Percentiles rank a stretch among this genome's conserved stretches.
Evolutionary conservation across 2,888 invertebrate genomes (phyloP).

Genomic region (Tipula vernalis): DNA sequence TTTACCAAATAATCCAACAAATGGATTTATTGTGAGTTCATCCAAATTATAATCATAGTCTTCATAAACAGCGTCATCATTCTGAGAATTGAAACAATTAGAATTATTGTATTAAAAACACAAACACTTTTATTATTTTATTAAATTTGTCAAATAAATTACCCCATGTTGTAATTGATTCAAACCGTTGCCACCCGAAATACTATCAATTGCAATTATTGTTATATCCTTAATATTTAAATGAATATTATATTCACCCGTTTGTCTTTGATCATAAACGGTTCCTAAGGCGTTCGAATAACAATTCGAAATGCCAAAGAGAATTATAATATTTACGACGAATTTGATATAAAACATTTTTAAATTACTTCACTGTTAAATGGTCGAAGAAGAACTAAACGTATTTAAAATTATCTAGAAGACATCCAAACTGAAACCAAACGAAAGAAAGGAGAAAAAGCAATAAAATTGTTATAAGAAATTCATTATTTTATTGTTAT

Average conservation of each 20-base stretch:
- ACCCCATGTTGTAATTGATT: neutral
- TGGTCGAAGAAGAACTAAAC: neutral
- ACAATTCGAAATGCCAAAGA: neutral
- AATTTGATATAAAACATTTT: neutral
- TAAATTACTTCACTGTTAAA: neutral
- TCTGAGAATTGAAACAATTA: neutral
- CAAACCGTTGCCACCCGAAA: neutral
- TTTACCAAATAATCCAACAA: constrained; percentile 7
- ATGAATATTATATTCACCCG: constrained; percentile 66
- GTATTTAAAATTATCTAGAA: neutral
- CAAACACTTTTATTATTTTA: neutral
- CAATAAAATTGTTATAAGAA: neutral
- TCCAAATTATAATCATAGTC: constrained; percentile 11
- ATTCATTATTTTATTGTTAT: neutral
- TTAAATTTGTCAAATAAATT: neutral
- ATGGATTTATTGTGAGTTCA: constrained; percentile 8
- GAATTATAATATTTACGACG: neutral
- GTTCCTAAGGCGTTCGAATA: neutral
- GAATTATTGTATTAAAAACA: neutral
- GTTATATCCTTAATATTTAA: constrained; percentile 66
- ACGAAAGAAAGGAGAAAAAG: neutral
- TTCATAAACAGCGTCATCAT: neutral
- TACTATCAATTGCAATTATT: constrained; percentile 39
- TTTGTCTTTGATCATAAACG: constrained; percentile 55
- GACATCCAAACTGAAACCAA: neutral